These are phyloP conservation scores for Phaonia tiefii DNA, from an alignment of 2,888 invertebrate genomes.

Conservation along the genomic window DNA sequence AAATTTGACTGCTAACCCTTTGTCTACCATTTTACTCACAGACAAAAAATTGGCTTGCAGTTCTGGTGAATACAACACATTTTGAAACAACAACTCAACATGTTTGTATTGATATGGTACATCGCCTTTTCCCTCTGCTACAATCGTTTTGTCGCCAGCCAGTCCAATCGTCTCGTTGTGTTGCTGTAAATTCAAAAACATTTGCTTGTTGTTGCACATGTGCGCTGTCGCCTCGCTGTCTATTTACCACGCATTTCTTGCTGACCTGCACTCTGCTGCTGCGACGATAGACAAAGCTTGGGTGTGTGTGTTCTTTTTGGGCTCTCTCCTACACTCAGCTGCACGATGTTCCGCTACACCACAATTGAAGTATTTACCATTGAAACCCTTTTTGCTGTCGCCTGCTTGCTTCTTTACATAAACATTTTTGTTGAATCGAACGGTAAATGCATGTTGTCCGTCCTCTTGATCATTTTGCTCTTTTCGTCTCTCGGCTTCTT, in stretches of 20 bases:
- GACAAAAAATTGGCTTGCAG: constrained; percentile 52
- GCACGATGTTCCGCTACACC: constrained; percentile 40
- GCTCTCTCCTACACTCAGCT: constrained; percentile 26
- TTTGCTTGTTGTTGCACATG: constrained; percentile 37
- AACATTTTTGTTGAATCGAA: neutral
- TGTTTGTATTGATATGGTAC: constrained; percentile 43
- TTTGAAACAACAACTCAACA: constrained; percentile 34
- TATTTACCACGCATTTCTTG: constrained; percentile 31
- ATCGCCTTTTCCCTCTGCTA: constrained; percentile 63
- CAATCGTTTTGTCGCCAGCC: constrained; percentile 59
- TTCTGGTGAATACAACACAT: constrained; percentile 51
- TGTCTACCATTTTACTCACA: constrained; percentile 37
- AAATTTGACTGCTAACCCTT: constrained; percentile 22
- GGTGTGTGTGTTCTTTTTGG: constrained; percentile 9
- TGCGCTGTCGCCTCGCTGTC: constrained; percentile 55
- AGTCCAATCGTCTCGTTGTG: constrained; percentile 60
- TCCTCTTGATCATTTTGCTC: constrained; percentile 24
- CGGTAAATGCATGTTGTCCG: neutral
- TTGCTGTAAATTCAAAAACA: constrained; percentile 39
- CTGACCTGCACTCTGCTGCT: constrained; percentile 28
- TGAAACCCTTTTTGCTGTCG: constrained; percentile 11
- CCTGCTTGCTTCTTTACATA: neutral
- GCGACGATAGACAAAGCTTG: constrained; percentile 21
- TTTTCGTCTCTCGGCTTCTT: constrained; percentile 48
- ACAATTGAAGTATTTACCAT: constrained; percentile 49